Percentiles rank a stretch among this genome's conserved stretches.
phyloP scores from a whole-genome alignment of 2,113 vertebrate species.

The Vicugna pacos region DNA sequence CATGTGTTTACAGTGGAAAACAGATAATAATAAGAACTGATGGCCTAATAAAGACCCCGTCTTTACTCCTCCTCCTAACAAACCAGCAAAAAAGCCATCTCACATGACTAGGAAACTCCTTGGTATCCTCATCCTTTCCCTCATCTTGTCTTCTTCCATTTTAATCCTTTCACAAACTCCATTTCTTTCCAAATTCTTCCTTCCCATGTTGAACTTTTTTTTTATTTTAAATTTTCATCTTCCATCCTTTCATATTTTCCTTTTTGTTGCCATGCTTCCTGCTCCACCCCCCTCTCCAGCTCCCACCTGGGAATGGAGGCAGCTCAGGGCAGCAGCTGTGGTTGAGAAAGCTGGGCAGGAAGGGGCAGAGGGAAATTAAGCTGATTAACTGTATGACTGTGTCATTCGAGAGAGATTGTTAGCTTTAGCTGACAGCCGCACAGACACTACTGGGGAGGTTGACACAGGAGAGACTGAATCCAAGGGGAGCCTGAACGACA shows the following conservation, averaged over 20 bases:
- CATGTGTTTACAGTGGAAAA: not conserved
- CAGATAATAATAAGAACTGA: not conserved
- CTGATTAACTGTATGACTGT: not conserved
- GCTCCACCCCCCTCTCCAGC: not conserved
- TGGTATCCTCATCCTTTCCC: not conserved
- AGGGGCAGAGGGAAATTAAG: not conserved
- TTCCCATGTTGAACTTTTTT: not conserved
- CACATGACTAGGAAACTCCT: not conserved
- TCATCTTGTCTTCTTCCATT: not conserved
- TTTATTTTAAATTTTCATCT: not conserved
- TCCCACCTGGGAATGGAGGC: not conserved
- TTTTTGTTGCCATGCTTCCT: not conserved
- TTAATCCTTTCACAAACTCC: slow-evolving; percentile 12
- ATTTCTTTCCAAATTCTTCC: not conserved
- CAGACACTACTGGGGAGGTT: not conserved
- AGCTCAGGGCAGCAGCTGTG: slow-evolving; percentile 22
- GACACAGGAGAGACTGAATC: not conserved
- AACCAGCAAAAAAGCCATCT: not conserved
- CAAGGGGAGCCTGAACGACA: not conserved
- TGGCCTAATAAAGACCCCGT: not conserved
- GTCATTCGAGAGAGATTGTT: not conserved
- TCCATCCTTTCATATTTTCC: not conserved
- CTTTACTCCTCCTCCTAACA: not conserved
- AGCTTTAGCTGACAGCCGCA: not conserved
- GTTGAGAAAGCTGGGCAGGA: not conserved